phyloP scores from a whole-genome alignment of 2,113 vertebrate genomes.

The Tichodroma muraria region DNA sequence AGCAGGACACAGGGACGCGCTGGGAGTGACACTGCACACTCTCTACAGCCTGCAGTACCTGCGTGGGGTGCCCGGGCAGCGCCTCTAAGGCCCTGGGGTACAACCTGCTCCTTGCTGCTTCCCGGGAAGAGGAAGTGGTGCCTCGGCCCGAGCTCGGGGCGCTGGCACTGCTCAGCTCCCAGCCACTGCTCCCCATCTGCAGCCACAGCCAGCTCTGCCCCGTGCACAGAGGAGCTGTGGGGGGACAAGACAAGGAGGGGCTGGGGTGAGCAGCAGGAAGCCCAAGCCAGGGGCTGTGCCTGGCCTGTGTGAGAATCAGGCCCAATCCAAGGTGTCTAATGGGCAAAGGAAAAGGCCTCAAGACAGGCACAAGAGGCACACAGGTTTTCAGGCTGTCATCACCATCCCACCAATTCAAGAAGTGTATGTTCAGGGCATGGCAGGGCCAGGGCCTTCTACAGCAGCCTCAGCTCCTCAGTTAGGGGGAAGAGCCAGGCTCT shows the following conservation, averaged over 20 bases:
- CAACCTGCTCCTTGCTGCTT: conserved; percentile 18
- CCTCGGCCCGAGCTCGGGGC: background rate
- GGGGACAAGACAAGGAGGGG: conserved; percentile 12
- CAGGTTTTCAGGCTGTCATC: background rate
- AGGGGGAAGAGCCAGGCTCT: background rate
- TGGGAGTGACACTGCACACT: background rate
- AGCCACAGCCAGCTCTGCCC: conserved; percentile 9
- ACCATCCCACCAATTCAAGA: background rate
- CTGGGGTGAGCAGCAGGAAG: background rate
- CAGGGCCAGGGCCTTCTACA: background rate
- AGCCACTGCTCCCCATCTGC: background rate
- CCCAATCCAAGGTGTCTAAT: background rate
- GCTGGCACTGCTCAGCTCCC: background rate
- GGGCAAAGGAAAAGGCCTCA: background rate
- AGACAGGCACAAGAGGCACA: background rate
- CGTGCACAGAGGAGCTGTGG: background rate
- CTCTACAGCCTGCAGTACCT: background rate
- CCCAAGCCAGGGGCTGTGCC: background rate
- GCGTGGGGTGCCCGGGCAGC: background rate
- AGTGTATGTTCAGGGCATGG: background rate
- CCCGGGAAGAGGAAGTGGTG: background rate
- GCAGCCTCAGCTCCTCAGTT: background rate
- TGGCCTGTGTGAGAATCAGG: background rate
- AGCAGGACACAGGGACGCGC: background rate
- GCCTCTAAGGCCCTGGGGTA: background rate